Conservation (phyloP, 2,797 vertebrate genomes). For the Leptatherina wallacei region DNA sequence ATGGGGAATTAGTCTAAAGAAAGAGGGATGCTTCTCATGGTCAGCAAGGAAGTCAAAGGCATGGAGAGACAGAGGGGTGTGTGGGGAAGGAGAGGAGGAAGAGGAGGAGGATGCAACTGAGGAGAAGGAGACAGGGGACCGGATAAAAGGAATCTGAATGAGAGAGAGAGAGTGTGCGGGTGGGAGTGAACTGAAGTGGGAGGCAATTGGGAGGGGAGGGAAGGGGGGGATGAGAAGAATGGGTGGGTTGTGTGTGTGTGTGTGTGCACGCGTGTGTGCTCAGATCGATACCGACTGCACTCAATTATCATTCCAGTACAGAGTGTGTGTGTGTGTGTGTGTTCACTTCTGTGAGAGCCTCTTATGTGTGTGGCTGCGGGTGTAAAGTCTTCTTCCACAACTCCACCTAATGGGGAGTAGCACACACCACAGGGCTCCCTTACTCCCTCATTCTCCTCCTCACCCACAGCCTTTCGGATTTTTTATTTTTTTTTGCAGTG, state of each 20-base stretch:
- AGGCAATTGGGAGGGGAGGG: constrained; percentile 22
- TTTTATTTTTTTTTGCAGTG: constrained; percentile 29
- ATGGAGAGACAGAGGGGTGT: constrained; percentile 5
- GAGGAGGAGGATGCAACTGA: constrained; percentile 37
- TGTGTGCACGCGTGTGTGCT: constrained; percentile 10
- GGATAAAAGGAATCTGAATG: constrained; percentile 58
- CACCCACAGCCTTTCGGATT: constrained; percentile 34
- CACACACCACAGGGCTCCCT: constrained; percentile 55
- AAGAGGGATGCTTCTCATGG: constrained; percentile 66
- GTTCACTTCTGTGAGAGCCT: constrained; percentile 32
- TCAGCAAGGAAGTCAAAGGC: constrained; percentile 56
- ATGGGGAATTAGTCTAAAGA: constrained; percentile 33
- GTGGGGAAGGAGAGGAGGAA: neutral
- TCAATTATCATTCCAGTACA: constrained; percentile 78
- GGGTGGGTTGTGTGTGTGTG: constrained; percentile 36
- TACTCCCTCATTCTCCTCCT: constrained; percentile 22
- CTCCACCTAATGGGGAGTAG: constrained; percentile 71
- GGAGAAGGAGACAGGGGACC: constrained; percentile 34
- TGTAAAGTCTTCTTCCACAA: constrained; percentile 64
- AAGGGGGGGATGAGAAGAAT: constrained; percentile 52
- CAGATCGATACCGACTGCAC: constrained; percentile 74
- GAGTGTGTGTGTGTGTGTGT: constrained; percentile 42
- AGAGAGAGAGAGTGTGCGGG: constrained; percentile 34
- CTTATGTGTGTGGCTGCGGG: constrained; percentile 52
- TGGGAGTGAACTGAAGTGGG: constrained; percentile 31